These are phyloP conservation scores for Brachionus sp. DNA, from an alignment of 1,140 invertebrate species.

Conservation along the genomic window DNA sequence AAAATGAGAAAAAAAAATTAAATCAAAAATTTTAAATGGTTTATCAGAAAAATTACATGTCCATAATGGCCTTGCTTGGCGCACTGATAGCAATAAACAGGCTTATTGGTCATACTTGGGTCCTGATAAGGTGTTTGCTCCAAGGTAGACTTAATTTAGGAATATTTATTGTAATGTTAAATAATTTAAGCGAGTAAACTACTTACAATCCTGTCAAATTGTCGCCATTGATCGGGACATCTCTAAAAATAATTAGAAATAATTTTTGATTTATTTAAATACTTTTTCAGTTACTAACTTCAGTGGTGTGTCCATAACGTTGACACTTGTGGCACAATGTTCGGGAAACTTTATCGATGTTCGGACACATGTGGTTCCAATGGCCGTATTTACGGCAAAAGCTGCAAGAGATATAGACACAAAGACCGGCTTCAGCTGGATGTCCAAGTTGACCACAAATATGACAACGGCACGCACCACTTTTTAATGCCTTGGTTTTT, in stretches of 20 bases:
- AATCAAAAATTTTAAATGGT: background rate
- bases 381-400: constrained; percentile 45
- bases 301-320: constrained; percentile 28
- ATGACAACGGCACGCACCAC: constrained; percentile 40
- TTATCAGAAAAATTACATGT: background rate
- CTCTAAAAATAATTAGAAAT: background rate
- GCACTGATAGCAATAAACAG: constrained; percentile 42
- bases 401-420: constrained; percentile 12
- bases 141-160: background rate
- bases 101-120: constrained; percentile 8
- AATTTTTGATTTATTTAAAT: background rate
- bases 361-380: constrained; percentile 45
- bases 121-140: constrained; percentile 35
- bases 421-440: constrained; percentile 37
- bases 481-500: constrained; percentile 30
- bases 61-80: constrained; percentile 43
- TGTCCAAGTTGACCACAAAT: constrained; percentile 42
- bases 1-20: background rate
- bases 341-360: constrained; percentile 42
- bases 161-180: background rate
- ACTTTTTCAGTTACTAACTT: background rate
- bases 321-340: constrained; percentile 37
- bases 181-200: background rate
- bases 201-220: constrained; percentile 37
- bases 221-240: constrained; percentile 43